Evolutionary conservation across 2,888 invertebrate species (phyloP), one percentile per base, ranked within the genome.

Genomic region (Agrochola lota): DNA sequence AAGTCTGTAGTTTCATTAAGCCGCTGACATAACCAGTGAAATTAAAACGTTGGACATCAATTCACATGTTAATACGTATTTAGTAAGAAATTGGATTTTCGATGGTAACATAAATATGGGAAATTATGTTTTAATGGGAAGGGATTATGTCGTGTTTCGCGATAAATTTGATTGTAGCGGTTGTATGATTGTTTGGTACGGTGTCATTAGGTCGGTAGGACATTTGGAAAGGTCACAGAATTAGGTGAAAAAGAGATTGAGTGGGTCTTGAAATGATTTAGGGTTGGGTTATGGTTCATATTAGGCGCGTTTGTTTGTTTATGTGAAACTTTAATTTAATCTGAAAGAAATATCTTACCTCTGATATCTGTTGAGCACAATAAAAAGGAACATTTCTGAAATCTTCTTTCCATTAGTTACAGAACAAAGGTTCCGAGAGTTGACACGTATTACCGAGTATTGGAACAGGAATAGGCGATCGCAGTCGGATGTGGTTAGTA

Each of bases 1-100:
- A 89, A 89, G 74, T 83, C 80, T 35, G 86, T 67, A 79, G 74
- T 89, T 87, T 89, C 86, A 90, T 90, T 91, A 90, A 88, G 79
- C 77, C 63, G 75, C 78, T 87, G 87, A 89, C 85, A 89, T 80
- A 84, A 80, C 66, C 71, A 80, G 78, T 76, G 85, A 89, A 88
- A 90, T 90, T 87, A 89, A 90, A 89, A 85, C 75, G 85, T 87
- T 82, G 81, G 72, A 71, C 85, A 89, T 90, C 85, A 85, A 88
- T 89, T 85, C 79, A 57, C 70, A 76, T 84, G 80, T 88, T 88
- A 85, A 90, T 88, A 82, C 62, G 77, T 86, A 85, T 81, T 85
- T 86, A 86, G 86, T 85, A 80, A 81, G 74, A 78, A 84, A 85
- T 87, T 80, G 75, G 80, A 77, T 79, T 80, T 83, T 83, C 70